These are phyloP conservation scores for Grus americana DNA, from an alignment of 2,113 vertebrate species.

Conservation along the genomic window DNA sequence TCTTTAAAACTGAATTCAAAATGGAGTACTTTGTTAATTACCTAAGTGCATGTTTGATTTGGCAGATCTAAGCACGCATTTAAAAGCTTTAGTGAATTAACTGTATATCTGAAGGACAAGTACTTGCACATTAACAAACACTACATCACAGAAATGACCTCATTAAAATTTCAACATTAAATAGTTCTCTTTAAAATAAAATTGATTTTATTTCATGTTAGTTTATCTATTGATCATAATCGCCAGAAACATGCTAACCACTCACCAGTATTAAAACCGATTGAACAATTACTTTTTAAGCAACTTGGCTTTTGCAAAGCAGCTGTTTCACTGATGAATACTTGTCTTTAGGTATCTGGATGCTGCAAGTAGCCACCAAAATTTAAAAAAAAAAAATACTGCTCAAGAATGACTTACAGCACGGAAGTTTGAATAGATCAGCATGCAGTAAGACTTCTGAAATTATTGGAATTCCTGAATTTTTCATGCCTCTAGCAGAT, in stretches of 20 bases:
- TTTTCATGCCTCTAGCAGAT: not conserved
- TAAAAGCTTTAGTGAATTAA: constrained; percentile 6
- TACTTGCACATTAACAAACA: constrained; percentile 23
- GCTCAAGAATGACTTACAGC: not conserved
- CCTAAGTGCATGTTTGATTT: constrained; percentile 19
- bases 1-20: not conserved
- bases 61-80: not conserved
- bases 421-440: not conserved
- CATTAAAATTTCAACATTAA: constrained; percentile 56
- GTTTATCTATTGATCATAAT: constrained; percentile 9
- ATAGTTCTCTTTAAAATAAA: constrained; percentile 49
- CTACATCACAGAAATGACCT: constrained; percentile 25
- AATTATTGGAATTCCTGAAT: not conserved
- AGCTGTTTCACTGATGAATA: not conserved
- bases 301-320: constrained; percentile 6
- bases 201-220: constrained; percentile 42
- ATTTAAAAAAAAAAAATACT: not conserved
- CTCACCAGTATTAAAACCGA: not conserved
- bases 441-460: not conserved
- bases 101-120: not conserved
- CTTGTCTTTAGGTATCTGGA: not conserved
- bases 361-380: not conserved
- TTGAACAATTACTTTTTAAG: constrained; percentile 2
- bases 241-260: not conserved
- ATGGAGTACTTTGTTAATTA: constrained; percentile 7